Conservation (phyloP, 2,113 vertebrate species). For the Suricata suricatta region DNA sequence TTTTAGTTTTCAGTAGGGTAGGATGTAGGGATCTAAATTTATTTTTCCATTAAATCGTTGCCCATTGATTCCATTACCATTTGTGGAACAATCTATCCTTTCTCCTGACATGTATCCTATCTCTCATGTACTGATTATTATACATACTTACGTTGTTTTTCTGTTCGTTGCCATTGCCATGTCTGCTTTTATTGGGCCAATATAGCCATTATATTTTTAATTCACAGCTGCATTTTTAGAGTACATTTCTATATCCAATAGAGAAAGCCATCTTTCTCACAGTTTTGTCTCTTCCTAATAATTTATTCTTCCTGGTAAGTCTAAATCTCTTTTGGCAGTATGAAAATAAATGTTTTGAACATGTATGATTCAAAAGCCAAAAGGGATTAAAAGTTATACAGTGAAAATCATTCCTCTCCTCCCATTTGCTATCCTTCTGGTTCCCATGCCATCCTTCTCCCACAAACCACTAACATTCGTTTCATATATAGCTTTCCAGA, state of each 20-base stretch:
- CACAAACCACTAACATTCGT: not conserved
- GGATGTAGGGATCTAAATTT: not conserved
- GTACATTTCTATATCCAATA: not conserved
- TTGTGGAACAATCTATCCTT: not conserved
- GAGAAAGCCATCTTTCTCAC: not conserved
- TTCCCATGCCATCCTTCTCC: not conserved
- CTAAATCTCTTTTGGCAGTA: not conserved
- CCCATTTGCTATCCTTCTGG: not conserved
- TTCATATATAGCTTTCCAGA: not conserved
- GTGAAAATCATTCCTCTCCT: not conserved
- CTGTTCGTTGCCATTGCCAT: not conserved
- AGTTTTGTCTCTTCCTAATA: not conserved
- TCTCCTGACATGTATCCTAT: not conserved
- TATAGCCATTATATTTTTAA: not conserved
- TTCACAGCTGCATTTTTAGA: not conserved
- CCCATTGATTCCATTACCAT: not conserved
- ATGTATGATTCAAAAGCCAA: not conserved
- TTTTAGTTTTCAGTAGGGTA: conserved; percentile 9
- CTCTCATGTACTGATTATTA: not conserved
- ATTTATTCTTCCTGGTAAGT: not conserved
- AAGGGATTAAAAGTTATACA: not conserved
- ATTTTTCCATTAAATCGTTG: not conserved
- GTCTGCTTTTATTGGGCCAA: not conserved
- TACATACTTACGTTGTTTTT: not conserved
- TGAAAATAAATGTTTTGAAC: not conserved